Evolutionary conservation across 2,797 vertebrate species (phyloP).

Genomic region (Melanotaenia maccullochi): DNA sequence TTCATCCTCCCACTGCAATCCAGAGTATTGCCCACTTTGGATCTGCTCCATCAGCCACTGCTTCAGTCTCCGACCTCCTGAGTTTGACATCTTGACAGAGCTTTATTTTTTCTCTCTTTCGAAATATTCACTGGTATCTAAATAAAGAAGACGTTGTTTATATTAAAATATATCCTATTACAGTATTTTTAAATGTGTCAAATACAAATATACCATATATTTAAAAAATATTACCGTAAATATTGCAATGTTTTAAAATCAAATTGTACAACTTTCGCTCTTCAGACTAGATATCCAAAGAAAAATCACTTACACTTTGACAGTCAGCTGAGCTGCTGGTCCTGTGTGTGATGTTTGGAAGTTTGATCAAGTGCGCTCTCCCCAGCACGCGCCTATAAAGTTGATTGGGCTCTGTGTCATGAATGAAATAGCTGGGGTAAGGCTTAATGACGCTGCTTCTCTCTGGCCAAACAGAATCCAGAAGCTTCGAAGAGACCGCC

Average conservation of each 20-base stretch:
- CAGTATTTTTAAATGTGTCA: too few relatives aligned
- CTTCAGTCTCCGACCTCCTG: slow-evolving; percentile 90
- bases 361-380: slow-evolving; percentile 28
- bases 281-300: slow-evolving; percentile 13
- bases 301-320: slow-evolving; percentile 53
- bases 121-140: slow-evolving; percentile 14
- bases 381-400: slow-evolving; percentile 1
- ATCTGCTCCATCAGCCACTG: slow-evolving; percentile 99
- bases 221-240: too few relatives aligned
- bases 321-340: slow-evolving; percentile 10
- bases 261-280: neutral
- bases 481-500: slow-evolving; percentile 14
- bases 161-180: neutral
- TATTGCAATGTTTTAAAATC: neutral
- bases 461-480: slow-evolving; percentile 58
- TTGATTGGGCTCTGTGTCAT: slow-evolving; percentile 51
- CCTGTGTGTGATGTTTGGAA: slow-evolving; percentile 14
- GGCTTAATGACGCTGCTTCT: slow-evolving; percentile 33
- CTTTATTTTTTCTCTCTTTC: neutral
- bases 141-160: neutral
- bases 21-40: slow-evolving; percentile 89
- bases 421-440: slow-evolving; percentile 51
- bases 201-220: too few relatives aligned
- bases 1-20: slow-evolving; percentile 95
- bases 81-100: slow-evolving; percentile 83